Percentiles rank a stretch among this genome's conserved stretches.
These are phyloP conservation scores for Condylostylus longicornis DNA, from an alignment of 1,140 invertebrate species.

Conservation along the genomic window DNA sequence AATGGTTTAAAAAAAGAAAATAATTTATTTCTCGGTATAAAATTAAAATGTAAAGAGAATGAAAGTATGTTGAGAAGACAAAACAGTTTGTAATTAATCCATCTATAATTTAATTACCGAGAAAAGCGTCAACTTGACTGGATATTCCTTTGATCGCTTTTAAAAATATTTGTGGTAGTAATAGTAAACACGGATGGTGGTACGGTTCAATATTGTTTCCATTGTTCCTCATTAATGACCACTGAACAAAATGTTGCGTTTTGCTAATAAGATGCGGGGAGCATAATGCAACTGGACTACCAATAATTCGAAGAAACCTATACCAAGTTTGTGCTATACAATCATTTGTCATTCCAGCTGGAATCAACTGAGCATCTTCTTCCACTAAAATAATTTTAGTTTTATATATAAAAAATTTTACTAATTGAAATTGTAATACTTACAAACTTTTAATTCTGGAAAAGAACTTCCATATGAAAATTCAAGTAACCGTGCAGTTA, in stretches of 20 bases:
- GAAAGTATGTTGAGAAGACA: too few relatives aligned
- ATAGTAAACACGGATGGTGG: slow-evolving; percentile 79
- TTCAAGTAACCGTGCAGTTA: slow-evolving; percentile 67
- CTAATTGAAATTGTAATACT: slow-evolving; percentile 20
- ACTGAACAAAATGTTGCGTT: slow-evolving; percentile 68
- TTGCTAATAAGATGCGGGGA: slow-evolving; percentile 72
- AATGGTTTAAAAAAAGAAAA: too few relatives aligned
- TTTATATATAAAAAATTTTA: too few relatives aligned
- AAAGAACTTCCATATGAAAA: slow-evolving; percentile 83
- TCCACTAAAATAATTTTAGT: slow-evolving; percentile 53
- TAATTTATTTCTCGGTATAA: too few relatives aligned
- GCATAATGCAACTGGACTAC: slow-evolving; percentile 86
- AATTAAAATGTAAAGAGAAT: too few relatives aligned
- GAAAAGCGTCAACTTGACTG: slow-evolving; percentile 84
- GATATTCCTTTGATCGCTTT: slow-evolving; percentile 88
- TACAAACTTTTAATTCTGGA: slow-evolving; percentile 71
- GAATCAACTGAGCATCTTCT: slow-evolving; percentile 67
- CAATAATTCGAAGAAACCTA: slow-evolving; percentile 78
- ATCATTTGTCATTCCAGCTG: slow-evolving; percentile 69
- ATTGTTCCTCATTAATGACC: slow-evolving; percentile 53
- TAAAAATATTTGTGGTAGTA: slow-evolving; percentile 77
- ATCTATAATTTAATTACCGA: slow-evolving; percentile 71
- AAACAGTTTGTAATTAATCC: too few relatives aligned
- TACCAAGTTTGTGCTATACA: slow-evolving; percentile 90
- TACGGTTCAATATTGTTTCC: slow-evolving; percentile 73